Evolutionary conservation across 2,797 vertebrate species (phyloP).

Genomic region (Manis javanica): DNA sequence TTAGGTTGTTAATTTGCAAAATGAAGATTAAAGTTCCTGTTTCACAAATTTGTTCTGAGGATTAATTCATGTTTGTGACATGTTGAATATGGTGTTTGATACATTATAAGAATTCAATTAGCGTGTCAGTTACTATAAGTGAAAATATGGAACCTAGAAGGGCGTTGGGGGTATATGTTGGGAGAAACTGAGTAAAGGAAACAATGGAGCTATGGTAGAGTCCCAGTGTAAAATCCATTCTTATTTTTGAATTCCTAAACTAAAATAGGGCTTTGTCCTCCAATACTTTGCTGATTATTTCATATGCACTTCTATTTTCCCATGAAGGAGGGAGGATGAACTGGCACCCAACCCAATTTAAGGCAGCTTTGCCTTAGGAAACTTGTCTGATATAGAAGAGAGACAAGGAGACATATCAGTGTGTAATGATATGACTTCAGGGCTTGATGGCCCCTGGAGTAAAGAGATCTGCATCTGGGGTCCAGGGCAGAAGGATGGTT

Average conservation of each 20-base stretch:
- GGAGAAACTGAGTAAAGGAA: not conserved
- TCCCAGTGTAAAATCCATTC: conserved; percentile 26
- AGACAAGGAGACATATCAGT: not conserved
- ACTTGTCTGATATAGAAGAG: not conserved
- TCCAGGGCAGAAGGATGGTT: not conserved
- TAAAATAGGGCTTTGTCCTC: not conserved
- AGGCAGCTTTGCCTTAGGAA: not conserved
- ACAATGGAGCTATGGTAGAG: not conserved
- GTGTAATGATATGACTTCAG: not conserved
- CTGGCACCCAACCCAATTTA: not conserved
- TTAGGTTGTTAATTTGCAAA: conserved; percentile 31
- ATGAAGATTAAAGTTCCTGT: not conserved
- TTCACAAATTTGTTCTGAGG: conserved; percentile 8
- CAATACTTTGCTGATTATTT: not conserved
- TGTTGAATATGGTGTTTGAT: not conserved
- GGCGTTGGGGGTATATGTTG: not conserved
- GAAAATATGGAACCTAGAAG: not conserved
- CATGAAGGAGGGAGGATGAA: not conserved
- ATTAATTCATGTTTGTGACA: not conserved
- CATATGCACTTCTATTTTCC: conserved; percentile 21
- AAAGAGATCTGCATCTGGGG: not conserved
- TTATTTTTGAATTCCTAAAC: conserved; percentile 5
- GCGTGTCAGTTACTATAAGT: not conserved
- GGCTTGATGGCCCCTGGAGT: not conserved
- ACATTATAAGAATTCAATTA: not conserved